phyloP scores from a whole-genome alignment of 2,888 invertebrate genomes.

The Amiota communis region DNA sequence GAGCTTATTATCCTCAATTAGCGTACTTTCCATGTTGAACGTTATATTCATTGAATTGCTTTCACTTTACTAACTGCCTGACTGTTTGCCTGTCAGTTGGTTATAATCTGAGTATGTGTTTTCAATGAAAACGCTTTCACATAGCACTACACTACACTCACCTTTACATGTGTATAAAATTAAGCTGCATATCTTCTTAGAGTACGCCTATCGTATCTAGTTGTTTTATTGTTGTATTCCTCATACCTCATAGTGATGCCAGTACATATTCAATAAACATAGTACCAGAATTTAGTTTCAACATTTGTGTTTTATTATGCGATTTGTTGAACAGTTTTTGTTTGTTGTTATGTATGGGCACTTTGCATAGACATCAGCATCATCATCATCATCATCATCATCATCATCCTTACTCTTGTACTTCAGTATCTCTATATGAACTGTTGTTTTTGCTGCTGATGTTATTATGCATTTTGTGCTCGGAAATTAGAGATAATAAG shows the following conservation, averaged over 20 bases:
- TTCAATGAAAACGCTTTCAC: too few species aligned
- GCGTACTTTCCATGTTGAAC: conserved; percentile 48
- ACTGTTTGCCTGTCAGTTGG: neutral
- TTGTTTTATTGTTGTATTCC: too few species aligned
- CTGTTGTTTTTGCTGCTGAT: conserved; percentile 42
- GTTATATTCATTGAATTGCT: conserved; percentile 44
- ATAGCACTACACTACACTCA: too few species aligned
- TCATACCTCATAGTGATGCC: too few species aligned
- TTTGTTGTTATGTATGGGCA: neutral
- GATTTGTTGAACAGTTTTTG: conserved; percentile 21
- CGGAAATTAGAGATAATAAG: conserved; percentile 68
- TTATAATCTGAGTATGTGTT: too few species aligned
- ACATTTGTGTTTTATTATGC: neutral
- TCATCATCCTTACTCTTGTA: neutral
- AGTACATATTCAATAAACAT: too few species aligned
- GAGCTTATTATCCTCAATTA: conserved; percentile 49
- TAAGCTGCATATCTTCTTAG: too few species aligned
- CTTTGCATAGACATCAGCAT: neutral
- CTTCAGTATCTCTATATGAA: neutral
- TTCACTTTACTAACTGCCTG: neutral
- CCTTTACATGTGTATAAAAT: too few species aligned
- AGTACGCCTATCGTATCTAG: too few species aligned
- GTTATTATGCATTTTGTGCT: conserved; percentile 59
- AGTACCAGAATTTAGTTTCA: too few species aligned
- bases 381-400: neutral